A percentile compares a stretch with the other conserved stretches of the same genome.
Conservation (phyloP, 2,888 invertebrate genomes). For the Pemphredon lugubris region DNA sequence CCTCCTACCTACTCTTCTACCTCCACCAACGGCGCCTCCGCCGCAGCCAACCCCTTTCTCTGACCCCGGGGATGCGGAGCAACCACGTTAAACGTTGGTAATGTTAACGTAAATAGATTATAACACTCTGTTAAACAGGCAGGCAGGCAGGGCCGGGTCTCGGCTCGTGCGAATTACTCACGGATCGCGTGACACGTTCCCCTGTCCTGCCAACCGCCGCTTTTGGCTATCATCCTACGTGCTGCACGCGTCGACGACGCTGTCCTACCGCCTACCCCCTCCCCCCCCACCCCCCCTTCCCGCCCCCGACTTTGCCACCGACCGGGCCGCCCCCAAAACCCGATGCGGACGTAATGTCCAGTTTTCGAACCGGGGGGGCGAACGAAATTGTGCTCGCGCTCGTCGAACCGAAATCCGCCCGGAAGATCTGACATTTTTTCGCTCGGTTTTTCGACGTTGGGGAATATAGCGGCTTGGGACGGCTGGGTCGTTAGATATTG, state of each 20-base stretch:
- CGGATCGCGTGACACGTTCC: slow-evolving; percentile 81
- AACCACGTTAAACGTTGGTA: slow-evolving; percentile 81
- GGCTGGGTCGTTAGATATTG: too few species aligned
- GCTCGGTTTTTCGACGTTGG: too few species aligned
- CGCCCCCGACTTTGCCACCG: too few species aligned
- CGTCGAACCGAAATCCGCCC: slow-evolving; percentile 25
- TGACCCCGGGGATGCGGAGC: slow-evolving; percentile 75
- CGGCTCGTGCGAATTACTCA: slow-evolving; percentile 80
- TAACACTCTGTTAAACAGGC: slow-evolving; percentile 81
- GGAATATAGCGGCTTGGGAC: too few species aligned
- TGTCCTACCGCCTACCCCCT: slow-evolving; percentile 50
- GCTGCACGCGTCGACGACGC: slow-evolving; percentile 72
- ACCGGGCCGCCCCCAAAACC: too few species aligned
- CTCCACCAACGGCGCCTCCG: slow-evolving; percentile 50
- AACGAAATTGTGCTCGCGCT: slow-evolving; percentile 44
- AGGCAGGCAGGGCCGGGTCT: slow-evolving; percentile 68
- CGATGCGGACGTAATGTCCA: slow-evolving; percentile 57
- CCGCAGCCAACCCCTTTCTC: slow-evolving; percentile 69
- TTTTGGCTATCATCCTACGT: slow-evolving; percentile 79
- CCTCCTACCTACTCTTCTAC: slow-evolving; percentile 53
- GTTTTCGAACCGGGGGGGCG: slow-evolving; percentile 55
- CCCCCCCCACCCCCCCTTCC: slow-evolving; percentile 33
- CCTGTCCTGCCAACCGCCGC: slow-evolving; percentile 79
- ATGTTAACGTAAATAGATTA: slow-evolving; percentile 82
- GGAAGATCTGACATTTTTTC: slow-evolving; percentile 16